Evolutionary conservation across 2,113 vertebrate species (phyloP).

Genomic region (Tichodroma muraria): DNA sequence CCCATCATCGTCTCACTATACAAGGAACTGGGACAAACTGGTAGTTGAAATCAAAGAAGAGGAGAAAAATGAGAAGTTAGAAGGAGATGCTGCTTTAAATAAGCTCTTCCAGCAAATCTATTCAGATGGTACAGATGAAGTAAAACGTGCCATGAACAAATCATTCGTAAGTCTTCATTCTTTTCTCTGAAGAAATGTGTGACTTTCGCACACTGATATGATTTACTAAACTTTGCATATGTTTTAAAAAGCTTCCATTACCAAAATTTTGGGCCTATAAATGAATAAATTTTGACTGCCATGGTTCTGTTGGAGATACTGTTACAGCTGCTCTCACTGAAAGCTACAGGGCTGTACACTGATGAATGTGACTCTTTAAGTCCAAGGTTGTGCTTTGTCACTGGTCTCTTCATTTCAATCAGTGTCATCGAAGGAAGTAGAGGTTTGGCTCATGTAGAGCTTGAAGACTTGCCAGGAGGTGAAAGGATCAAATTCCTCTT

Average conservation of each 20-base stretch:
- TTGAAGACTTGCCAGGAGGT: not conserved
- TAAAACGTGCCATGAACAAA: slow-evolving; percentile 98
- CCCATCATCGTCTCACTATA: slow-evolving; percentile 85
- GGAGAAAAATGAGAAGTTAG: slow-evolving; percentile 93
- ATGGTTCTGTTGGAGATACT: not conserved
- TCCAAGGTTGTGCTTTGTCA: not conserved
- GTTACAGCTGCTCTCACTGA: not conserved
- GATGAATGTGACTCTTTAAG: not conserved
- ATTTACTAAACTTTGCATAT: not conserved
- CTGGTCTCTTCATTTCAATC: not conserved
- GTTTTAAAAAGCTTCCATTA: not conserved
- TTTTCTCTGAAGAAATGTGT: not conserved
- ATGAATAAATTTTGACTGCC: not conserved
- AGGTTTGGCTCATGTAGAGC: not conserved
- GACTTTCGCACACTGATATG: not conserved
- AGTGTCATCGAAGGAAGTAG: not conserved
- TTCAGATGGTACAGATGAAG: slow-evolving; percentile 91
- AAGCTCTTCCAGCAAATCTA: slow-evolving; percentile 90
- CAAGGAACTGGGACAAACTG: slow-evolving; percentile 93
- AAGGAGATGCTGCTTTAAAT: slow-evolving; percentile 96
- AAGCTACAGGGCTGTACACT: not conserved
- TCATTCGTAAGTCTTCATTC: slow-evolving; percentile 85
- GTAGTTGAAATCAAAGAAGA: slow-evolving; percentile 89
- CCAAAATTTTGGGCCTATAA: not conserved
- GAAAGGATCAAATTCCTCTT: not conserved